Percentiles rank a stretch among this genome's conserved stretches.
Evolutionary conservation across 2,888 invertebrate genomes (phyloP).

Genomic region (Tetragnatha montana): DNA sequence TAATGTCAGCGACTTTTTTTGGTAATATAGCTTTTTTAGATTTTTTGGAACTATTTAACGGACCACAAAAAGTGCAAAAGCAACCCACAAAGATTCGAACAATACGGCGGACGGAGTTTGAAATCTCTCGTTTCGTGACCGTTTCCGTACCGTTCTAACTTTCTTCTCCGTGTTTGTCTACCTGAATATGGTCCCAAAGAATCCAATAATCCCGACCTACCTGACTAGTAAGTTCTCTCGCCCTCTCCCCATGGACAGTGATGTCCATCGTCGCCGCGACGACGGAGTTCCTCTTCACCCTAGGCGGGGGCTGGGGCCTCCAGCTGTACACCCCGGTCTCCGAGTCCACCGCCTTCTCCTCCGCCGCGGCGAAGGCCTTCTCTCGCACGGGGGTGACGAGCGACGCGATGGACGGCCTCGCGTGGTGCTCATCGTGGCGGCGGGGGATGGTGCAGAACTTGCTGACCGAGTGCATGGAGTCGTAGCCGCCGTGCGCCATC

Average conservation of each 20-base stretch:
- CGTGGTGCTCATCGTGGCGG: slow-evolving; percentile 58
- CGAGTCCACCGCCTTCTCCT: slow-evolving; percentile 33
- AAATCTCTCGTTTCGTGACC: too few relatives aligned
- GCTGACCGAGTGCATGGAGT: slow-evolving; percentile 65
- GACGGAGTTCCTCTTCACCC: slow-evolving; percentile 58
- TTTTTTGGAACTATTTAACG: too few relatives aligned
- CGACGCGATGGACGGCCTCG: slow-evolving; percentile 52
- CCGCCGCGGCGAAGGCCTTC: neutral
- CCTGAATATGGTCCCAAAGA: too few relatives aligned
- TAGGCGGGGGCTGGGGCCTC: slow-evolving; percentile 64
- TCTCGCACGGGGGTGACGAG: slow-evolving; percentile 66
- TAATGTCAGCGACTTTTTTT: too few relatives aligned
- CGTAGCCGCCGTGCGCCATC: slow-evolving; percentile 68
- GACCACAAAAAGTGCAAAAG: too few relatives aligned
- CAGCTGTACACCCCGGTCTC: slow-evolving; percentile 30
- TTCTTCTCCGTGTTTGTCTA: too few relatives aligned
- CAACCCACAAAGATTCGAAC: too few relatives aligned
- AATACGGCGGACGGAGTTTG: too few relatives aligned
- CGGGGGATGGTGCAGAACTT: slow-evolving; percentile 69
- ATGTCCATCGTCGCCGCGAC: neutral
- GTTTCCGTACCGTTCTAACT: too few relatives aligned
- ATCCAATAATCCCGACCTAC: slow-evolving; percentile 19
- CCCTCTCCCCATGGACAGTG: slow-evolving; percentile 5
- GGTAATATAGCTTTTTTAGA: too few relatives aligned
- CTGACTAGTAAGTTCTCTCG: slow-evolving; percentile 65